A percentile compares a stretch with the other conserved stretches of the same genome.
These are phyloP conservation scores for Apoda limacodes DNA, from an alignment of 2,888 invertebrate species.

Conservation along the genomic window DNA sequence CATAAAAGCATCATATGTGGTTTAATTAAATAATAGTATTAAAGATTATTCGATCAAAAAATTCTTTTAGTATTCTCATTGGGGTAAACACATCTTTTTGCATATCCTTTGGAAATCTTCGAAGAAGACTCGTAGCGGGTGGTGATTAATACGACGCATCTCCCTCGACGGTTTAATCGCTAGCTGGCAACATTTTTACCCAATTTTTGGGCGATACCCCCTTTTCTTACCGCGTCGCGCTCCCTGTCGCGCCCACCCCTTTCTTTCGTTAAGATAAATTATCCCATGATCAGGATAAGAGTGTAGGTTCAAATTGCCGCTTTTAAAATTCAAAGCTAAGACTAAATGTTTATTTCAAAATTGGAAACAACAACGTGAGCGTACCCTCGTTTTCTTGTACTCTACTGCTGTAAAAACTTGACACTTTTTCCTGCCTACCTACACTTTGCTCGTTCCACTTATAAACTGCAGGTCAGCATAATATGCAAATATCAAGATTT, in stretches of 20 bases:
- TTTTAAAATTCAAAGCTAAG: slow-evolving; percentile 64
- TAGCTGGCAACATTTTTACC: slow-evolving; percentile 70
- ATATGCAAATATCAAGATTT: too few species aligned
- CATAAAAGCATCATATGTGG: too few species aligned
- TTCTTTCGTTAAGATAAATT: slow-evolving; percentile 71
- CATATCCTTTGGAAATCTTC: slow-evolving; percentile 45
- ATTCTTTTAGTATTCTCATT: too few species aligned
- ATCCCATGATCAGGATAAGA: slow-evolving; percentile 68
- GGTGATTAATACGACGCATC: slow-evolving; percentile 71
- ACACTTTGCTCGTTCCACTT: too few species aligned
- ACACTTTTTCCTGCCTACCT: too few species aligned
- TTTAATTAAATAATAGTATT: too few species aligned
- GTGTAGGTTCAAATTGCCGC: slow-evolving; percentile 69
- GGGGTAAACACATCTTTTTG: slow-evolving; percentile 31
- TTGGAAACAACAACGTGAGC: slow-evolving; percentile 30
- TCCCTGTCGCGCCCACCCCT: slow-evolving; percentile 51
- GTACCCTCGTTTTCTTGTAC: slow-evolving; percentile 36
- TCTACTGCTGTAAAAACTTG: too few species aligned
- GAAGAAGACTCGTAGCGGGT: slow-evolving; percentile 59
- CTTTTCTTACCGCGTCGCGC: slow-evolving; percentile 29
- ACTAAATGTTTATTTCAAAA: slow-evolving; percentile 58
- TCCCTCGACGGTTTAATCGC: slow-evolving; percentile 68
- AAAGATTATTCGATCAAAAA: too few species aligned
- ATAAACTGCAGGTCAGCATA: too few species aligned
- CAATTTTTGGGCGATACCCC: slow-evolving; percentile 59